Evolutionary conservation across 1,140 invertebrate genomes (phyloP).

Genomic region (Tribolium madens): DNA sequence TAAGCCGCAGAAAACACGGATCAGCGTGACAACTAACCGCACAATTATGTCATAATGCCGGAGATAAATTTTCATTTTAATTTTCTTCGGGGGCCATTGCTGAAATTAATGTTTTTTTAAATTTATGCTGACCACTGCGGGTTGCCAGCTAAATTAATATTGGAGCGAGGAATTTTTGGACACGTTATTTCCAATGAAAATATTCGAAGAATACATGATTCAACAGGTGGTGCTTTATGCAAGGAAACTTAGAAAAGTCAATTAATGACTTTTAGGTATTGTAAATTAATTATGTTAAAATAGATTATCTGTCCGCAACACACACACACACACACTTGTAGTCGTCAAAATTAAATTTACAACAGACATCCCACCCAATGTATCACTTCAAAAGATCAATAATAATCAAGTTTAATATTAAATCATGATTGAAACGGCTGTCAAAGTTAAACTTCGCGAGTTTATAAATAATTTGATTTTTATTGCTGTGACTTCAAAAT

Average conservation of each 20-base stretch:
- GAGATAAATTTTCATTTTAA: constrained; percentile 14
- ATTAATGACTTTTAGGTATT: too few species aligned
- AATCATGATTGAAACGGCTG: background rate
- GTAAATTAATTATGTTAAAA: background rate
- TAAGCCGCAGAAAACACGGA: constrained; percentile 33
- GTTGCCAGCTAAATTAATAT: background rate
- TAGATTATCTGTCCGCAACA: background rate
- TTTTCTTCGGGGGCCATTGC: background rate
- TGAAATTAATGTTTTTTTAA: background rate
- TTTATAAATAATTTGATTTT: background rate
- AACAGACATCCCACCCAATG: background rate
- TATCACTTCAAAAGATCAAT: background rate
- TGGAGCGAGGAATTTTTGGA: too few species aligned
- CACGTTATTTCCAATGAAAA: too few species aligned
- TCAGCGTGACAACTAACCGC: constrained; percentile 13
- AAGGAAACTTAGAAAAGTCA: too few species aligned
- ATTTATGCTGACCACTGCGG: background rate
- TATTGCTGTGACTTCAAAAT: background rate
- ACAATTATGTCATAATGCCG: constrained; percentile 12
- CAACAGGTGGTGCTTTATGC: too few species aligned
- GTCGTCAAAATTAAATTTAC: background rate
- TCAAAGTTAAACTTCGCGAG: background rate
- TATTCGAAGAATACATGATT: too few species aligned
- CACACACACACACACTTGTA: too few species aligned
- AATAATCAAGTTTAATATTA: background rate